These are phyloP conservation scores for Brachyptera risi DNA, from an alignment of 2,888 invertebrate genomes.

Conservation along the genomic window DNA sequence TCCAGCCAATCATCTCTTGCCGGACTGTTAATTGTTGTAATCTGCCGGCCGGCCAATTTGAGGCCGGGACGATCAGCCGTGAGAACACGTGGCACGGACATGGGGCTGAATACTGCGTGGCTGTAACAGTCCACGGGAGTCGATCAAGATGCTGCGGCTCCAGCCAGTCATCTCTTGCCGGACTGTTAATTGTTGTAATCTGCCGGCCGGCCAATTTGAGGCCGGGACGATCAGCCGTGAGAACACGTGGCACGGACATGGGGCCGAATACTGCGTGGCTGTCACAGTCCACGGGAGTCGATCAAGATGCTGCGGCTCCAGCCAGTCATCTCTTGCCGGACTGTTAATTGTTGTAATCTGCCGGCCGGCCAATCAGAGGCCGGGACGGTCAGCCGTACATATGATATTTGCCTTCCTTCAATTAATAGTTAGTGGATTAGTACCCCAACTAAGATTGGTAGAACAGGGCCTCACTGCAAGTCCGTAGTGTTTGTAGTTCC, in stretches of 20 bases:
- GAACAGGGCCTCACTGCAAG: too few relatives aligned
- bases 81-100: background rate
- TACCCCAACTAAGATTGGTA: too few relatives aligned
- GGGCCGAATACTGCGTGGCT: too few relatives aligned
- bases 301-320: background rate
- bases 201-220: background rate
- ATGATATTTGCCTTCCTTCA: too few relatives aligned
- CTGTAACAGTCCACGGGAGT: too few relatives aligned
- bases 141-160: background rate
- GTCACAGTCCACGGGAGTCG: too few relatives aligned
- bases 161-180: background rate
- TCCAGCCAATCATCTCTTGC: background rate
- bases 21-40: conserved; percentile 17
- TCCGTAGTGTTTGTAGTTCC: too few relatives aligned
- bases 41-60: conserved; percentile 1
- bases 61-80: background rate
- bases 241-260: background rate
- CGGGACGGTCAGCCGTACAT: too few relatives aligned
- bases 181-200: conserved; percentile 19
- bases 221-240: background rate
- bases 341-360: conserved; percentile 19
- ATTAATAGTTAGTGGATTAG: too few relatives aligned
- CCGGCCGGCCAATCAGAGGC: background rate
- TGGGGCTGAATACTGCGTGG: too few relatives aligned
- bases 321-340: background rate